Percentiles rank a stretch among this genome's conserved stretches.
Conservation (phyloP, 2,888 invertebrate species). For the Drosophila nigritarsus region DNA sequence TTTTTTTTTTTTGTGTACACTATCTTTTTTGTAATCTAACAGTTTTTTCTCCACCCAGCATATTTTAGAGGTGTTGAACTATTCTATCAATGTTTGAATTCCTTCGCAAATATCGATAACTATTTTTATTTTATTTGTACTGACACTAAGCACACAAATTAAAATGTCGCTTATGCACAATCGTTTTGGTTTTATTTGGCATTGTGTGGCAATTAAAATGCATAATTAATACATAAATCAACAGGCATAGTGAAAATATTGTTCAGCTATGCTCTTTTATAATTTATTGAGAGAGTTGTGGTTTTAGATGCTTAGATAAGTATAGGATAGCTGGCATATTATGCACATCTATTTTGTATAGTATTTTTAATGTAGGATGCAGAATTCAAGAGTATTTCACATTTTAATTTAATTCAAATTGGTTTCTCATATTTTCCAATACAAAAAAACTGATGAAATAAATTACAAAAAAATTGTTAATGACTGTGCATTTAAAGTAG, state of each 20-base stretch:
- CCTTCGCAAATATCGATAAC: not conserved
- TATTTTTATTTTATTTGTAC: not conserved
- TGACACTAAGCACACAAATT: constrained; percentile 36
- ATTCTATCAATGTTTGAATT: not conserved
- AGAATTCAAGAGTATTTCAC: too few species aligned
- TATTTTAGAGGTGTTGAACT: not conserved
- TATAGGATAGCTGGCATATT: not conserved
- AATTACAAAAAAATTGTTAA: not conserved
- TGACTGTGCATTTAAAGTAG: not conserved
- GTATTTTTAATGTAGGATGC: not conserved
- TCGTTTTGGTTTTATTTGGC: constrained; percentile 22
- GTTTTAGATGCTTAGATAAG: not conserved
- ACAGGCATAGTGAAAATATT: not conserved
- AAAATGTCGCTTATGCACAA: constrained; percentile 31
- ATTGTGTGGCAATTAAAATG: constrained; percentile 22
- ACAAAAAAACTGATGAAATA: not conserved
- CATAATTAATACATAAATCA: constrained; percentile 45
- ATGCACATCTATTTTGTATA: too few species aligned
- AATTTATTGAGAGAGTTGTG: not conserved
- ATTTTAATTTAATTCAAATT: not conserved
- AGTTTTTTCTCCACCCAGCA: not conserved
- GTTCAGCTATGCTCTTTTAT: not conserved
- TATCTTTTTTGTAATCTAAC: not conserved
- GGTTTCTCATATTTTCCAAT: not conserved
- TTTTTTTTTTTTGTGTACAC: not conserved